Evolutionary conservation across 2,888 invertebrate species (phyloP).

Genomic region (Cryptocephalus primarius): DNA sequence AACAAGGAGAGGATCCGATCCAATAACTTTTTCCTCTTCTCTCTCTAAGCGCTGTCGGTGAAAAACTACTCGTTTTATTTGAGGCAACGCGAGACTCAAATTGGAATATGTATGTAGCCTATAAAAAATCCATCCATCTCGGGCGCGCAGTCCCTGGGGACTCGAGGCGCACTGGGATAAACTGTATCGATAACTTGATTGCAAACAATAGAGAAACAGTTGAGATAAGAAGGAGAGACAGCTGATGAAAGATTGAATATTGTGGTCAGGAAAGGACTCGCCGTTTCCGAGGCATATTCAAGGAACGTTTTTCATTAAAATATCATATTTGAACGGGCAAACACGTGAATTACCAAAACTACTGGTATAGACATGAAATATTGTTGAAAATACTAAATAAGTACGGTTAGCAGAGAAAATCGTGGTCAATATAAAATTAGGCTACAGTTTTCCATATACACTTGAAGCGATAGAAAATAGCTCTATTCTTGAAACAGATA

Average conservation of each 20-base stretch:
- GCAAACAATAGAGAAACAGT: conserved; percentile 41
- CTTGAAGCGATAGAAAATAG: too few species aligned
- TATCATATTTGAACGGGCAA: too few species aligned
- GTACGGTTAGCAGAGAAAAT: too few species aligned
- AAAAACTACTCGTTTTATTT: conserved; percentile 15
- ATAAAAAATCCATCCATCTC: conserved; percentile 39
- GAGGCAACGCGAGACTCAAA: conserved; percentile 12
- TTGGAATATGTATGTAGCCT: conserved; percentile 22
- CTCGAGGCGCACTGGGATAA: conserved; percentile 23
- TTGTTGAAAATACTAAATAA: too few species aligned
- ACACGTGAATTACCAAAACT: too few species aligned
- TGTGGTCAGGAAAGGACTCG: too few species aligned
- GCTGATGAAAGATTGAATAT: conserved; percentile 39
- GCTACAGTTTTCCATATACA: too few species aligned
- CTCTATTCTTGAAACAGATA: too few species aligned
- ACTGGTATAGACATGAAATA: too few species aligned
- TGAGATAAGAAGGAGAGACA: conserved; percentile 38
- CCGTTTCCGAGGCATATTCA: too few species aligned
- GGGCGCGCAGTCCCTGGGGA: conserved; percentile 28
- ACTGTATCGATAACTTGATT: conserved; percentile 38
- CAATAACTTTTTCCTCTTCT: not conserved
- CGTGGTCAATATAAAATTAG: too few species aligned
- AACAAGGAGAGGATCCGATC: not conserved
- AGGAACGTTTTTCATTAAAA: too few species aligned
- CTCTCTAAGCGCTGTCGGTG: not conserved